A percentile compares a stretch with the other conserved stretches of the same genome.
Conservation (phyloP, 1,140 invertebrate genomes). For the Drosophila subobscura region DNA sequence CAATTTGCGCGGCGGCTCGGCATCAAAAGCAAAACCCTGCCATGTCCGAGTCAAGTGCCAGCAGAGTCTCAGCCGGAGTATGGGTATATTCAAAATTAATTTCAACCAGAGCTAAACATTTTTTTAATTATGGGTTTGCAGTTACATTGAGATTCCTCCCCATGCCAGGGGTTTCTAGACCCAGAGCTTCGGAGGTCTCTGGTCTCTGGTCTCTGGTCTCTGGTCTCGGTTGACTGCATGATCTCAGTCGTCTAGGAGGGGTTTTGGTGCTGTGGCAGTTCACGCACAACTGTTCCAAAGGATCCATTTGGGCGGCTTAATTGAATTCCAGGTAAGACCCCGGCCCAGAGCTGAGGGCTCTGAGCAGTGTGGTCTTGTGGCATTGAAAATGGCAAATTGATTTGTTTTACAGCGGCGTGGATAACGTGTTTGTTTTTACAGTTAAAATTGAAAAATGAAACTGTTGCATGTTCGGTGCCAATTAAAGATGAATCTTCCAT, state of each 20-base stretch:
- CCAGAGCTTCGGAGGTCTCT: constrained; percentile 22
- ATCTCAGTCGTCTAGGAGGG: too few relatives aligned
- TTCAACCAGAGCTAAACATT: constrained; percentile 71
- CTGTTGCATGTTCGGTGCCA: constrained; percentile 74
- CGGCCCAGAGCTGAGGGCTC: background rate
- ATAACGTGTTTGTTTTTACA: constrained; percentile 81
- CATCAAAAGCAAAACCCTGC: constrained; percentile 66
- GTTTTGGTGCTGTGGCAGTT: constrained; percentile 33
- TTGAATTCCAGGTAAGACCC: constrained; percentile 64
- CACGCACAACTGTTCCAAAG: constrained; percentile 37
- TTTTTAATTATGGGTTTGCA: constrained; percentile 80
- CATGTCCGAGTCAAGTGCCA: constrained; percentile 68
- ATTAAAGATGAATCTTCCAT: constrained; percentile 55
- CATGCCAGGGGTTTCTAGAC: constrained; percentile 1
- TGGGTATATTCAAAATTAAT: constrained; percentile 77
- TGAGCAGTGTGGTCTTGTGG: constrained; percentile 57
- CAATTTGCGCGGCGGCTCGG: constrained; percentile 70
- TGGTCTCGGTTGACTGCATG: too few relatives aligned
- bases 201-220: too few relatives aligned
- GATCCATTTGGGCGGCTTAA: constrained; percentile 65
- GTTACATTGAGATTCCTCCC: constrained; percentile 32
- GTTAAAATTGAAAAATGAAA: constrained; percentile 80
- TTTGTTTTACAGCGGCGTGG: constrained; percentile 69
- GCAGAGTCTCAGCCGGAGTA: background rate
- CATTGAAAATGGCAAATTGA: constrained; percentile 58